Base-by-base conservation (phyloP, 2,797 vertebrate genomes). In the Gallirallus australis region DNA sequence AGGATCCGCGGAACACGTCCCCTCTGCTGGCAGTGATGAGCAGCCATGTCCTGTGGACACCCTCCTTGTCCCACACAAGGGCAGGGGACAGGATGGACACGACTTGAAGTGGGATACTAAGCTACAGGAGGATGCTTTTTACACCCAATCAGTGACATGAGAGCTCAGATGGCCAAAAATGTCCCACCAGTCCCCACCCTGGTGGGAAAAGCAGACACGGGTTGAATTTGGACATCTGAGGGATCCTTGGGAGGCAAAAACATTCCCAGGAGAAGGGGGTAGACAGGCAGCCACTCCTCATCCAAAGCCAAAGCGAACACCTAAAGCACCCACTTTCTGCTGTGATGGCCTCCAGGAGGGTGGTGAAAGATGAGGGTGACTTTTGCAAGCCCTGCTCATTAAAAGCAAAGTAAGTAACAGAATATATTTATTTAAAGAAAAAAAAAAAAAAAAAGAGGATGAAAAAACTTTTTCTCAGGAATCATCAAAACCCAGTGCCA, bases 401-500 rank as follows among this genome's bases (percentile, higher is more conserved):
- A 48, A 80, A 86, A 89, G 21, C 30, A 53, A 72, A 90, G 73
- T 24, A 37, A 82, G 39, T 48, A 70, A 73, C 5, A 75, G 45
- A 91, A 70, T 1, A 13, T 56, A 69, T 59, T 64, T 45, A 3
- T 45, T 45, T 45, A 45, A 45, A 45, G 42, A 18, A 50, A 35
- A 23, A 12, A 19, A 12, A 13, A 35, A 68, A 60, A 86, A 28
- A 21, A 85, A 80, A 42, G 33, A 75, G 19, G 17, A 8, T 30
- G 39, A 47, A 78, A 82, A 21, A 47, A 39, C 42, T 86, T 94
- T 96, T 96, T 94, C 93, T 86, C 96, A 96, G 93, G 86, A 85
- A 86, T 65, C 93, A 83, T 70, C 71, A 31, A 24, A 68, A 86
- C 12, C 5, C 77, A 24, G 78, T 28, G 94, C 95, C 94, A 96